These are phyloP conservation scores for Drosophila eugracilis DNA, from an alignment of 1,140 invertebrate genomes.

Conservation along the genomic window DNA sequence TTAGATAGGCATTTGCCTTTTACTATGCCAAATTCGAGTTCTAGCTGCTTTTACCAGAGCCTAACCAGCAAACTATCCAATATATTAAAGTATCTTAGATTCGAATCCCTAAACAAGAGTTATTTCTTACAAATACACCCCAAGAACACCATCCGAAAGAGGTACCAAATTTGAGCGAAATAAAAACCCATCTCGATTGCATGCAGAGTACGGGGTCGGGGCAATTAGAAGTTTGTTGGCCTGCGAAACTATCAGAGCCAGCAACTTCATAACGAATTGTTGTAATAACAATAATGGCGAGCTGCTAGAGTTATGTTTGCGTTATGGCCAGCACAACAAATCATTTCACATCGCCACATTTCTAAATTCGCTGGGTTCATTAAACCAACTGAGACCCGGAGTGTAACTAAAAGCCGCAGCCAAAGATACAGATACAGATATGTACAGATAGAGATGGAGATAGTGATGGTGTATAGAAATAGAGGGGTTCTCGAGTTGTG, in stretches of 20 bases:
- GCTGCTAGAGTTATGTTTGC: constrained; percentile 57
- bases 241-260: constrained; percentile 44
- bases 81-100: no score
- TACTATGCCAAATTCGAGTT: background rate
- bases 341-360: constrained; percentile 70
- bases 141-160: background rate
- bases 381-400: constrained; percentile 66
- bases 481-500: constrained; percentile 40
- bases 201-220: constrained; percentile 43
- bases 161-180: constrained; percentile 7
- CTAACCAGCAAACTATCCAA: no score
- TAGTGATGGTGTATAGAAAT: no score
- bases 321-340: constrained; percentile 63
- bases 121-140: background rate
- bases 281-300: constrained; percentile 65
- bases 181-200: constrained; percentile 46
- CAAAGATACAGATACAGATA: constrained; percentile 16
- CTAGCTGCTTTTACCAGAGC: background rate
- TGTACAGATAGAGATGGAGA: constrained; percentile 11
- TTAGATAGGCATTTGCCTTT: background rate
- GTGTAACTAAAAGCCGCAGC: constrained; percentile 62
- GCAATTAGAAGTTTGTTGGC: constrained; percentile 78
- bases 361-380: constrained; percentile 65
- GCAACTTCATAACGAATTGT: constrained; percentile 63
- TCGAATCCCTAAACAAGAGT: no score